Evolutionary conservation across 2,113 vertebrate species (phyloP), one percentile per base, ranked within the genome.

Genomic region (Bungarus multicinctus): DNA sequence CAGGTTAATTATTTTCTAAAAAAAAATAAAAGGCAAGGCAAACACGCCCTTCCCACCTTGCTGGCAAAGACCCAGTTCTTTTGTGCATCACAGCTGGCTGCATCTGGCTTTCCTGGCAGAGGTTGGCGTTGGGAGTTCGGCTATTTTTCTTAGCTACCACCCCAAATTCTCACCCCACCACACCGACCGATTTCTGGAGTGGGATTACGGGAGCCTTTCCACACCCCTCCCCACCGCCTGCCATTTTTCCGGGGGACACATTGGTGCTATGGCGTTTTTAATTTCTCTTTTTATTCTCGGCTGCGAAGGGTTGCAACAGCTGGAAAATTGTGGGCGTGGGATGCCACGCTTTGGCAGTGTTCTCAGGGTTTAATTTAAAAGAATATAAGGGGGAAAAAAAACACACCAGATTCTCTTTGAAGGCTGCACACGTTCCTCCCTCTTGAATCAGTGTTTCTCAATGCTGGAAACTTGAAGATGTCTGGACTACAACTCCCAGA

Each of bases 91-190:
- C 87, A 92, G 50, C 60, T 89, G 87, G 7, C 7, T 11, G 50
- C 91, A 74, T 43, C 91, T 92, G 34, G 58, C 50, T 88, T 8
- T 4, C 34, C 87, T 30, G 20, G 58, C 50, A 45, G 14, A 54
- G 11, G 0, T 0, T 2, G 10, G 27, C 7, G 7, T 25, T 52
- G 86, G 86, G 25, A 30, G 4, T 25, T 45, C 0, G 0, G 30
- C 45, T 50, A 2, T 87, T 91, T 74, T 39, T 27, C 55, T 12
- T n/a, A 5, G 23, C 4, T 0, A 1, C 45, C 50, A 43, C n/a
- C 25, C 4, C 23, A 88, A 87, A 23, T n/a, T 14, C n/a, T 43
- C 87, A 52, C 2, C 5, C n/a, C 47, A 39, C 5, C 23, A 18
- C 34, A 18, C 34, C 34, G 9, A 87, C 60, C 0, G 20, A 74